Evolutionary conservation across 2,888 invertebrate species (phyloP).

Genomic region (Sphaerophoria taeniata): DNA sequence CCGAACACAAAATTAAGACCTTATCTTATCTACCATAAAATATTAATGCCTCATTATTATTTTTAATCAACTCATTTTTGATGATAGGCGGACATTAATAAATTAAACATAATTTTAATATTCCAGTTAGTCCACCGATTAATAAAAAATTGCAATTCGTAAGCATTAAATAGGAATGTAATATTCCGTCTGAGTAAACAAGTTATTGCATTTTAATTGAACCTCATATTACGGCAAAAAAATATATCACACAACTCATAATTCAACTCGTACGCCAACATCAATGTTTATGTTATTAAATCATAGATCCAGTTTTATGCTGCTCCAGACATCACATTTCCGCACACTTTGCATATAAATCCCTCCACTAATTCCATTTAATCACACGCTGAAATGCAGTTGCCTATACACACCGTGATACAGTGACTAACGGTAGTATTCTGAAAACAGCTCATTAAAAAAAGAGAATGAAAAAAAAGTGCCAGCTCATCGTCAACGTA

Average conservation of each 20-base stretch:
- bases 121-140: no score
- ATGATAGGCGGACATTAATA: no score
- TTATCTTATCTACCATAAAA: no score
- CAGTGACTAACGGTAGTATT: background rate
- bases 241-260: background rate
- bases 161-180: background rate
- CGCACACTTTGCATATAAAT: slow-evolving; percentile 20
- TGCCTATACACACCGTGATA: background rate
- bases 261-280: background rate
- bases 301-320: slow-evolving; percentile 23
- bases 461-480: background rate
- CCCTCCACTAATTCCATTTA: slow-evolving; percentile 28
- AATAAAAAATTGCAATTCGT: no score
- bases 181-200: slow-evolving; percentile 15
- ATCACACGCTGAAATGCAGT: slow-evolving; percentile 32
- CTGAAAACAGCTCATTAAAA: slow-evolving; percentile 36
- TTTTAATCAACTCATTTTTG: no score
- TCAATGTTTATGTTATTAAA: slow-evolving; percentile 9
- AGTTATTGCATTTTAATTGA: slow-evolving; percentile 29
- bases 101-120: no score
- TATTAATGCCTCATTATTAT: no score
- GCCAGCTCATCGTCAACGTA: slow-evolving; percentile 19
- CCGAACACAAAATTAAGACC: no score
- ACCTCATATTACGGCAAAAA: background rate
- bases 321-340: slow-evolving; percentile 10